Evolutionary conservation across 2,888 invertebrate species (phyloP), one percentile per base, ranked within the genome.

Genomic region (Drosophila incognita): DNA sequence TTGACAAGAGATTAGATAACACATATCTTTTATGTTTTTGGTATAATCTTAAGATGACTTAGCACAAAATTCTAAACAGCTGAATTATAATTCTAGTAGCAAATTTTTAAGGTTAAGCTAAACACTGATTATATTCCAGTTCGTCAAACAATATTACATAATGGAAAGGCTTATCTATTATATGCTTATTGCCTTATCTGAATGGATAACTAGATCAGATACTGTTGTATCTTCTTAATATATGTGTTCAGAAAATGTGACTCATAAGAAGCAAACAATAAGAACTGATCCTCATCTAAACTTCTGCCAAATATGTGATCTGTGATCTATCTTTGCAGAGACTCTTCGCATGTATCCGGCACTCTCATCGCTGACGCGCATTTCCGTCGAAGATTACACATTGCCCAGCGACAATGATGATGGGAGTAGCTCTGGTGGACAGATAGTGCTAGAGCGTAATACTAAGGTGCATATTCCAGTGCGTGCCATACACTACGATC

Each of bases 341-440:
- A 92, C 94, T 0, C 82, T 94, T 4, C 90, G 94, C 15, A 90
- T 93, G 57, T 94, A 94, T 79, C 94, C 94, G 11, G 93, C 94
- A 0, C 71, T 93, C 2, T 79, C 91, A 0, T 74, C 89, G 1
- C 69, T 94, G 0, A 91, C 91, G 1, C 91, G 94, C 42, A 48
- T 84, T 4, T 90, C 93, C 38, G 75, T 70, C 10, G 87, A 87
- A 36, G 90, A 92, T 48, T 93, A 93, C 73, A 57, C 66, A 31
- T 64, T 94, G 3, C 89, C 92, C 2, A 6, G 33, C 8, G 5
- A 35, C 4, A 81, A 78, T 2, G 88, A 24, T 15, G 81, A 78
- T 1, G 87, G 83, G 10, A 31, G 8, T 1, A 7, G 4, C 2
- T 8, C 40, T 0, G 77, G 91, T 24, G 27, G 13, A 0, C 8